phyloP scores from a whole-genome alignment of 2,888 invertebrate genomes.

The Parnassius smintheus region DNA sequence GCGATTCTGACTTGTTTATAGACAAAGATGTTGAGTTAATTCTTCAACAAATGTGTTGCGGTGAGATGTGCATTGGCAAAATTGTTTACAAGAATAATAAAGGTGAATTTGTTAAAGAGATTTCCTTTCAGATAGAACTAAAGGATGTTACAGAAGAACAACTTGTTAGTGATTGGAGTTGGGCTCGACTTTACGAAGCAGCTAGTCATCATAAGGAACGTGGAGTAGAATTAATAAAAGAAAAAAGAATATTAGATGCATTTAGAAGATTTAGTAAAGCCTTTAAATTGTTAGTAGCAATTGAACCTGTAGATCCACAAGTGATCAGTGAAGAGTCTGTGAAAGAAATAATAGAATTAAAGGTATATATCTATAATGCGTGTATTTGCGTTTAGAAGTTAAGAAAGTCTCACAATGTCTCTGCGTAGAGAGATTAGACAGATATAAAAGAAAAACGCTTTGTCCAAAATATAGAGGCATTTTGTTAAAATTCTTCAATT shows the following conservation, averaged over 20 bases:
- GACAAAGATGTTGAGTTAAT: constrained; percentile 79
- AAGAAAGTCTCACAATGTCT: too few relatives aligned
- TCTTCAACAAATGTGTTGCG: constrained; percentile 75
- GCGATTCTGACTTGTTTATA: constrained; percentile 68
- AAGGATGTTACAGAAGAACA: constrained; percentile 67
- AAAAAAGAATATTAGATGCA: constrained; percentile 83
- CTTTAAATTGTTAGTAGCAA: constrained; percentile 84
- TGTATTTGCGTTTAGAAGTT: too few relatives aligned
- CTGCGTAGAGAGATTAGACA: too few relatives aligned
- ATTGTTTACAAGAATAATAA: constrained; percentile 56
- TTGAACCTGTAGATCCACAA: constrained; percentile 81
- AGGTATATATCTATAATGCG: constrained; percentile 41
- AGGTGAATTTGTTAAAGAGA: constrained; percentile 49
- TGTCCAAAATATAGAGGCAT: too few relatives aligned
- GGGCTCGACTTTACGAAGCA: constrained; percentile 72
- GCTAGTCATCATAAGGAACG: constrained; percentile 78
- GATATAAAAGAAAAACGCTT: too few relatives aligned
- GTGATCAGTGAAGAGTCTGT: constrained; percentile 70
- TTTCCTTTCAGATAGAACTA: constrained; percentile 68
- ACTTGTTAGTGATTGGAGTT: constrained; percentile 80
- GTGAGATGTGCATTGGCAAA: constrained; percentile 64
- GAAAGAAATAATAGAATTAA: constrained; percentile 79
- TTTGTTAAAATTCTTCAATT: too few relatives aligned
- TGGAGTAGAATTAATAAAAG: constrained; percentile 84
- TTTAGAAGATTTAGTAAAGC: constrained; percentile 87